Conservation (phyloP, 2,797 vertebrate genomes). For the Danio jaintianensis region DNA sequence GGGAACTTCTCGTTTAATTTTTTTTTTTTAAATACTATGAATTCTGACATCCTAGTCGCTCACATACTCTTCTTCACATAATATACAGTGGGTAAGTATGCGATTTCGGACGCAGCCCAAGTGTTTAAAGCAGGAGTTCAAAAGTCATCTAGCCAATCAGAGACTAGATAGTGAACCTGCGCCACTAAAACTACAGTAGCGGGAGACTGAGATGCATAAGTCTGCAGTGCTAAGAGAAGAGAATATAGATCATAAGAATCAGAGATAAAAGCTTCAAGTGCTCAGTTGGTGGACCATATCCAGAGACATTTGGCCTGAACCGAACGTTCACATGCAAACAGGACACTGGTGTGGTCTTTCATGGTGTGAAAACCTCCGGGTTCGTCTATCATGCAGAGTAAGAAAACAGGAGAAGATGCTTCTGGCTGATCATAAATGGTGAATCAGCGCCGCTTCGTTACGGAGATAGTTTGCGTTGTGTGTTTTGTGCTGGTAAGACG, state of each 20-base stretch:
- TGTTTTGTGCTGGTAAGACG: slow-evolving; percentile 20
- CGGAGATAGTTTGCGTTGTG: neutral
- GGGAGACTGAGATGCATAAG: neutral
- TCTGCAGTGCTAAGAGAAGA: neutral
- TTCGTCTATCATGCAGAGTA: slow-evolving; percentile 23
- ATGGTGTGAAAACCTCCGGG: neutral
- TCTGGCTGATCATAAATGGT: neutral
- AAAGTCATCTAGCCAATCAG: neutral
- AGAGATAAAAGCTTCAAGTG: neutral
- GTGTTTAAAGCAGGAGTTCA: neutral
- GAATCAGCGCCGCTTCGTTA: neutral
- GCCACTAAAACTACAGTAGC: neutral
- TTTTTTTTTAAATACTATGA: no score
- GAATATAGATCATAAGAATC: neutral
- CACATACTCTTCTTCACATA: no score
- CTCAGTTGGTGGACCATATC: slow-evolving; percentile 3
- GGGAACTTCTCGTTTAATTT: no score
- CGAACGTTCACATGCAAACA: slow-evolving; percentile 18
- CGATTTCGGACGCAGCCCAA: no score
- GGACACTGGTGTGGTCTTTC: neutral
- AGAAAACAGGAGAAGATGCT: neutral
- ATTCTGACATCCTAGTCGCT: no score
- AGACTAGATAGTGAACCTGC: slow-evolving; percentile 15
- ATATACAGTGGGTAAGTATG: no score
- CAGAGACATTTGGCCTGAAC: slow-evolving; percentile 10